These are phyloP conservation scores for Gonatopus flavifemur DNA, from an alignment of 1,140 invertebrate genomes.

Conservation along the genomic window DNA sequence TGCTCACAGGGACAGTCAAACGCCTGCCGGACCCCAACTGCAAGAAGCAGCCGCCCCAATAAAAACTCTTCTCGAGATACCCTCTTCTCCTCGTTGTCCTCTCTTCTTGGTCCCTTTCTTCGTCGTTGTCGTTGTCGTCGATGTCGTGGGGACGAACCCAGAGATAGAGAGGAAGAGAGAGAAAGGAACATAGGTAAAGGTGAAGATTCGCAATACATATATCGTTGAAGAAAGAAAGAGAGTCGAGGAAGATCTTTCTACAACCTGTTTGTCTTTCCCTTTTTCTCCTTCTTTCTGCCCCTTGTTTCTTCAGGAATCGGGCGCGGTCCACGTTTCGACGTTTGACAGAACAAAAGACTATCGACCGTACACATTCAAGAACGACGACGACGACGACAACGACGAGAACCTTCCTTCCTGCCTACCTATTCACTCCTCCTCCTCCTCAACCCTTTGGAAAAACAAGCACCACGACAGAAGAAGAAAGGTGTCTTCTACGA, in stretches of 20 bases:
- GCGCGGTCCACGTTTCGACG: conserved; percentile 46
- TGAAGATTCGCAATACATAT: neutral
- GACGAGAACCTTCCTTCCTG: conserved; percentile 17
- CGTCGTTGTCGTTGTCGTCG: conserved; percentile 4
- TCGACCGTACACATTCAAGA: conserved; percentile 36
- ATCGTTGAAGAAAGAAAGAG: conserved; percentile 8
- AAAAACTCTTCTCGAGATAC: conserved; percentile 27
- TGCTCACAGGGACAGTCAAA: too few species aligned
- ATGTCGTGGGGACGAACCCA: conserved; percentile 2
- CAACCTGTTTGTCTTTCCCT: conserved; percentile 2
- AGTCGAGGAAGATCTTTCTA: conserved; percentile 2
- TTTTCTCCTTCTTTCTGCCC: conserved; percentile 3
- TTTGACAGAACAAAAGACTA: conserved; percentile 60
- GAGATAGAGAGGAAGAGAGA: neutral
- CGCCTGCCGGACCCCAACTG: conserved; percentile 16
- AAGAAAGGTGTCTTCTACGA: neutral
- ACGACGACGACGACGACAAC: neutral
- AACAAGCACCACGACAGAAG: neutral
- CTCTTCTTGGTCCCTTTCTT: conserved; percentile 9
- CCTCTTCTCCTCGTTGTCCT: conserved; percentile 16
- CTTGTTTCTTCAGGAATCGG: conserved; percentile 18
- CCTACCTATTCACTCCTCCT: neutral
- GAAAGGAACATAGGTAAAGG: neutral
- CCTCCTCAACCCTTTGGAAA: neutral
- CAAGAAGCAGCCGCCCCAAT: conserved; percentile 27